Percentiles rank a stretch among this genome's conserved stretches.
phyloP scores from a whole-genome alignment of 2,888 invertebrate species.

The Artemia sp. region DNA sequence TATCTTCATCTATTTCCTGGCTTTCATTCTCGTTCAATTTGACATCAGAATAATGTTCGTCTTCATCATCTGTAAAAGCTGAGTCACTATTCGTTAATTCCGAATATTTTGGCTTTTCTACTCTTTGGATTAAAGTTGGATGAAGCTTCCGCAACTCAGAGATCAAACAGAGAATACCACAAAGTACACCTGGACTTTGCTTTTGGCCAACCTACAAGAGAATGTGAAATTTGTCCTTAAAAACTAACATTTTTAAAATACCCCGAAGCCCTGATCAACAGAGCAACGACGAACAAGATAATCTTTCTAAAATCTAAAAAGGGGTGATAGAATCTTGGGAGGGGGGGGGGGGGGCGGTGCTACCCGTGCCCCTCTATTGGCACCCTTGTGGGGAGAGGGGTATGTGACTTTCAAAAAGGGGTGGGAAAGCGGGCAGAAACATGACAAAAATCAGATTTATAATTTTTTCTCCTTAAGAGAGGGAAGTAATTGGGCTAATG shows the following conservation, averaged over 20 bases:
- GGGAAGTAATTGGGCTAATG: too few relatives aligned
- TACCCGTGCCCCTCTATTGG: not conserved
- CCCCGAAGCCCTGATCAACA: too few relatives aligned
- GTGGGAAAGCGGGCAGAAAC: too few relatives aligned
- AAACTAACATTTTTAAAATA: not conserved
- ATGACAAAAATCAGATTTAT: too few relatives aligned
- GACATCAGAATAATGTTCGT: constrained; percentile 31
- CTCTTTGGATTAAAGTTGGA: constrained; percentile 22
- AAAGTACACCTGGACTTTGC: constrained; percentile 55
- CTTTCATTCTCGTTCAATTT: constrained; percentile 26
- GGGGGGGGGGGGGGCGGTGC: not conserved
- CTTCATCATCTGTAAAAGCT: constrained; percentile 29
- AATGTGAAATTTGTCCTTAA: constrained; percentile 21
- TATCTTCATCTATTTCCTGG: constrained; percentile 25
- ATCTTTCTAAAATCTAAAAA: not conserved
- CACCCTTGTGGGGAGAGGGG: too few relatives aligned
- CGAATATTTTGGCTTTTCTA: constrained; percentile 28
- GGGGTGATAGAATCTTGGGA: not conserved
- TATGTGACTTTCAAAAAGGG: too few relatives aligned
- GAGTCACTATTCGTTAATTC: constrained; percentile 26
- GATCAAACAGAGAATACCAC: constrained; percentile 61
- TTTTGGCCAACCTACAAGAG: constrained; percentile 43
- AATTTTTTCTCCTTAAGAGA: too few relatives aligned
- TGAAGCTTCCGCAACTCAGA: constrained; percentile 43
- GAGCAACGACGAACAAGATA: too few relatives aligned